Base-by-base conservation (phyloP, 1,140 invertebrate species). In the Lucilia cuprina region DNA sequence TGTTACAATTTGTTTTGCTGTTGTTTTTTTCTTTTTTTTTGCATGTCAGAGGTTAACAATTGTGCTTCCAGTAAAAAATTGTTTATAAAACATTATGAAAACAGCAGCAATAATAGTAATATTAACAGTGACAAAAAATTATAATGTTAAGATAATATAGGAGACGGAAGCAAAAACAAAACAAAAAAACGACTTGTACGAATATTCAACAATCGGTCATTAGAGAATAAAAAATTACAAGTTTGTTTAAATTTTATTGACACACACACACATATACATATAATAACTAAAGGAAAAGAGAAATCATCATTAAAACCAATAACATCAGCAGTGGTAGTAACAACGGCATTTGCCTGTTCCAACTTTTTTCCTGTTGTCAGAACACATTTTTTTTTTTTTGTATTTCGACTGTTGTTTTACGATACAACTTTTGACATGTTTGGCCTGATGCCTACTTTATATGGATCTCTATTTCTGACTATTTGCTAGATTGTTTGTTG, bases 31-130 rank as follows among this genome's bases (percentile, higher is more conserved):
- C 9, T 2, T 2, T 70, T 21, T 70, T 70, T 65, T 65, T 65
- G 60, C 60, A 65, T 65, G 60, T 65, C 60, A 65, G 60, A 19
- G 60, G 60, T 65, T 70, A 70, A 70, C 65, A 70, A n/a, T 25
- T 70, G 19, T 70, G 65, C n/a, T 70, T 25, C 12, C 65, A 21
- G 13, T n/a, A n/a, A 14, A n/a, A 65, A 65, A 65, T 65, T 65
- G 55, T 5, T 5, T n/a, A 65, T 8, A n/a, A 65, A 65, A 19
- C 25, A 65, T 8, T 70, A 70, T 55, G 2, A 70, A 21, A 70
- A 70, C 65, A 55, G 10, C 41, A 60, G 41, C 10, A 41, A 41
- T 41, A 41, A 41, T 41, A 17, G 55, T 60, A 60, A n/a, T 17
- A n/a, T 3, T 17, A 60, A 4, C 14, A 60, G 55, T 60, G 14